Percentiles rank a stretch among this genome's conserved stretches.
These are phyloP conservation scores for Acanthornis magna DNA, from an alignment of 2,797 vertebrate species.

Conservation along the genomic window DNA sequence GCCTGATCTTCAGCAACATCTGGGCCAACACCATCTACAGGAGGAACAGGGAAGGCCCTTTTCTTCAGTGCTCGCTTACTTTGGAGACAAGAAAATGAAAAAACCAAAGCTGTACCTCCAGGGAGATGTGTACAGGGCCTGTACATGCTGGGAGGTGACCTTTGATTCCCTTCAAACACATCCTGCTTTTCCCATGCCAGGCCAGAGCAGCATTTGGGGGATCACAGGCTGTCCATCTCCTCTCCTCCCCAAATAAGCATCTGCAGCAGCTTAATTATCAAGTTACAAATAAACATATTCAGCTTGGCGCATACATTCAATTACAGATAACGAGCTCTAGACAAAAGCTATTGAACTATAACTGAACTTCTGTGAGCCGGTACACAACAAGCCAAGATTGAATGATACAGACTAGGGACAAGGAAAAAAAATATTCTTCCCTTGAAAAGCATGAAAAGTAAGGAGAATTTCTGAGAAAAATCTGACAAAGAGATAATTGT, in stretches of 20 bases:
- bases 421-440: not conserved
- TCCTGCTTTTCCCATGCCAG: not conserved
- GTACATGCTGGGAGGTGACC: not conserved
- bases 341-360: conserved; percentile 61
- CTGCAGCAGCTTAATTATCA: conserved; percentile 55
- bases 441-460: not conserved
- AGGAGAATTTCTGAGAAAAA: conserved; percentile 13
- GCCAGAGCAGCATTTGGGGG: not conserved
- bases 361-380: not conserved
- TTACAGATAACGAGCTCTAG: conserved; percentile 57
- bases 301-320: conserved; percentile 60
- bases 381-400: conserved; percentile 41
- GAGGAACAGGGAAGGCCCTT: not conserved
- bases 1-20: not conserved
- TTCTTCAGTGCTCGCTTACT: not conserved
- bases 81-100: not conserved
- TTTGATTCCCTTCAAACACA: not conserved
- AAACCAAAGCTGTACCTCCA: not conserved
- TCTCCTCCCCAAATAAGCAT: not conserved
- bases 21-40: not conserved
- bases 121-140: not conserved
- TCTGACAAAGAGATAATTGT: conserved; percentile 5
- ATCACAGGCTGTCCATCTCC: not conserved
- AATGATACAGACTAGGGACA: not conserved
- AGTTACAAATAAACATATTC: conserved; percentile 62